phyloP scores from a whole-genome alignment of 37 sponge, comb jelly and placozoan species.

The Ephydatia muelleri region DNA sequence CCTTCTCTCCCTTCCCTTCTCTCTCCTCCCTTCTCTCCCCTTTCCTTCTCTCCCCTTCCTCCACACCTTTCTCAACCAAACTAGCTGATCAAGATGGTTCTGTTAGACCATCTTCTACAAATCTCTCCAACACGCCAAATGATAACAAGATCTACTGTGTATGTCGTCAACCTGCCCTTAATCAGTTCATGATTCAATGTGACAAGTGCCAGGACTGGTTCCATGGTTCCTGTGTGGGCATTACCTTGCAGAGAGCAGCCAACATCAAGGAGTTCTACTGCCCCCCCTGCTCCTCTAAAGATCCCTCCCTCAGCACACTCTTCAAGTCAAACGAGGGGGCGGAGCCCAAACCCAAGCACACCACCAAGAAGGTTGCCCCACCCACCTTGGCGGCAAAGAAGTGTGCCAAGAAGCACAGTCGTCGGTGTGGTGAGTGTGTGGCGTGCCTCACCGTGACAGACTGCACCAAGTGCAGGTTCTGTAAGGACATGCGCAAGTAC shows the following conservation, averaged over 20 bases:
- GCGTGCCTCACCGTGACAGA: slow-evolving; percentile 63
- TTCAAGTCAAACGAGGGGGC: slow-evolving; percentile 29
- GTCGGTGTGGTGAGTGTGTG: slow-evolving; percentile 74
- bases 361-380: neutral
- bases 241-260: slow-evolving; percentile 48
- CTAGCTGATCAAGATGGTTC: neutral
- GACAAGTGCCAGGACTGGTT: slow-evolving; percentile 55
- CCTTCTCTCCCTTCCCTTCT: neutral
- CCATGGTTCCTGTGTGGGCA: slow-evolving; percentile 77
- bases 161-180: slow-evolving; percentile 16
- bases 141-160: slow-evolving; percentile 29
- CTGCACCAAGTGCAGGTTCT: slow-evolving; percentile 80
- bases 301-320: slow-evolving; percentile 36
- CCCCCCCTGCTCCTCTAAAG: slow-evolving; percentile 44
- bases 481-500: slow-evolving; percentile 87
- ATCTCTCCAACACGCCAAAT: neutral
- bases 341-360: neutral
- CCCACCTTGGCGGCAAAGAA: slow-evolving; percentile 6
- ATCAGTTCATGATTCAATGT: slow-evolving; percentile 56
- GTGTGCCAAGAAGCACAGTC: slow-evolving; percentile 43
- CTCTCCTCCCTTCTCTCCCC: neutral
- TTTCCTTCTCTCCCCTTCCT: no score
- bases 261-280: slow-evolving; percentile 66
- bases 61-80: no score
- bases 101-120: neutral